Evolutionary conservation across 2,888 invertebrate genomes (phyloP).

Genomic region (Apodemia zela): DNA sequence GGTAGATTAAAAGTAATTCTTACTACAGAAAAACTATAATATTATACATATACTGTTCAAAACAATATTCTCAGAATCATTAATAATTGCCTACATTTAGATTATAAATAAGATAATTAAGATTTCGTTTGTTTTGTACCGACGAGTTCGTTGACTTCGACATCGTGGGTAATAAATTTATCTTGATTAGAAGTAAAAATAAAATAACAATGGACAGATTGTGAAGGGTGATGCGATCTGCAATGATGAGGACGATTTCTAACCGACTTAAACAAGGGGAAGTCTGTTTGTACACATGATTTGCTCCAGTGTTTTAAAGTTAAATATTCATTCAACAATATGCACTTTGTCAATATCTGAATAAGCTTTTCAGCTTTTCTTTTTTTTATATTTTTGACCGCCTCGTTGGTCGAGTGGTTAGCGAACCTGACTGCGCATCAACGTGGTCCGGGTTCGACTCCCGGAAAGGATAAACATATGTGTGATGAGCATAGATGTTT

Average conservation of each 20-base stretch:
- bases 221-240: background rate
- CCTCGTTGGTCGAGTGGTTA: too few relatives aligned
- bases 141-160: constrained; percentile 49
- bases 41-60: background rate
- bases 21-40: too few relatives aligned
- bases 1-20: too few relatives aligned
- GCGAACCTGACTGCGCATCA: too few relatives aligned
- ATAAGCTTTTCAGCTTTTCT: too few relatives aligned
- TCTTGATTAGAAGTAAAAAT: constrained; percentile 43
- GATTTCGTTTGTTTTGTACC: constrained; percentile 53
- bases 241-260: background rate
- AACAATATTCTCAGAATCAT: constrained; percentile 11
- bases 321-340: too few relatives aligned
- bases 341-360: too few relatives aligned
- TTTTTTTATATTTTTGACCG: too few relatives aligned
- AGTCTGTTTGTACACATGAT: background rate
- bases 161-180: constrained; percentile 39
- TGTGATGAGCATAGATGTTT: too few relatives aligned
- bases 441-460: too few relatives aligned
- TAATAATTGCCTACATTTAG: constrained; percentile 43
- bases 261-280: background rate
- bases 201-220: constrained; percentile 30
- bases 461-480: too few relatives aligned
- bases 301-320: too few relatives aligned
- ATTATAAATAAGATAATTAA: constrained; percentile 59